Conservation (phyloP, 2,888 invertebrate genomes). For the Melanargia galathea region DNA sequence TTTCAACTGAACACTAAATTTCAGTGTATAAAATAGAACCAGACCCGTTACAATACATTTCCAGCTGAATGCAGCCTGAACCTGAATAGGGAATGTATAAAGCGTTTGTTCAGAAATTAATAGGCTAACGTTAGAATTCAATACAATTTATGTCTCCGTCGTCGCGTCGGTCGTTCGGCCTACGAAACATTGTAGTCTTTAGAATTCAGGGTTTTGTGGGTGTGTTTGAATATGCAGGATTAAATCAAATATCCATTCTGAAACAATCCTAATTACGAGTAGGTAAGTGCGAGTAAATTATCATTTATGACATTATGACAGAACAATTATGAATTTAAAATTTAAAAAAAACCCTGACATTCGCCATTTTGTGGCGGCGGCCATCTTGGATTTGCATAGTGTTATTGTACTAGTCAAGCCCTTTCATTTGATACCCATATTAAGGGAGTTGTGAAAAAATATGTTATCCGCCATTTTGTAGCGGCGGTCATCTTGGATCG, state of each 20-base stretch:
- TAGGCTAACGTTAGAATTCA: constrained; percentile 8
- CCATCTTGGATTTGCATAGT: too few relatives aligned
- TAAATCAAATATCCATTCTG: not conserved
- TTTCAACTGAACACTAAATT: constrained; percentile 13
- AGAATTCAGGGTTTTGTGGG: not conserved
- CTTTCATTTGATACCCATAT: too few relatives aligned
- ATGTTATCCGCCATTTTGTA: too few relatives aligned
- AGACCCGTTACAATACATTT: constrained; percentile 24
- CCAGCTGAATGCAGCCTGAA: constrained; percentile 25
- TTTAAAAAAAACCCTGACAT: too few relatives aligned
- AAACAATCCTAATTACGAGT: too few relatives aligned
- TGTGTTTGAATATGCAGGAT: not conserved
- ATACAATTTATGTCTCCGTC: constrained; percentile 7
- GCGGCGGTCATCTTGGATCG: too few relatives aligned
- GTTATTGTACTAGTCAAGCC: too few relatives aligned
- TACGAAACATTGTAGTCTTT: not conserved
- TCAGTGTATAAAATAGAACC: constrained; percentile 21
- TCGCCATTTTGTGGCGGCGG: too few relatives aligned
- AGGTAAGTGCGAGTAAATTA: too few relatives aligned
- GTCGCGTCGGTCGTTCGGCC: not conserved
- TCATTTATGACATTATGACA: too few relatives aligned
- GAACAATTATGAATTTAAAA: too few relatives aligned
- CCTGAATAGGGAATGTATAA: constrained; percentile 15
- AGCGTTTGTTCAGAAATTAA: constrained; percentile 11
- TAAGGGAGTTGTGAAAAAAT: too few relatives aligned